Percentiles rank a stretch among this genome's conserved stretches.
These are phyloP conservation scores for Ianthella basta DNA, from an alignment of 37 sponge, comb jelly and placozoan genomes.

Conservation along the genomic window DNA sequence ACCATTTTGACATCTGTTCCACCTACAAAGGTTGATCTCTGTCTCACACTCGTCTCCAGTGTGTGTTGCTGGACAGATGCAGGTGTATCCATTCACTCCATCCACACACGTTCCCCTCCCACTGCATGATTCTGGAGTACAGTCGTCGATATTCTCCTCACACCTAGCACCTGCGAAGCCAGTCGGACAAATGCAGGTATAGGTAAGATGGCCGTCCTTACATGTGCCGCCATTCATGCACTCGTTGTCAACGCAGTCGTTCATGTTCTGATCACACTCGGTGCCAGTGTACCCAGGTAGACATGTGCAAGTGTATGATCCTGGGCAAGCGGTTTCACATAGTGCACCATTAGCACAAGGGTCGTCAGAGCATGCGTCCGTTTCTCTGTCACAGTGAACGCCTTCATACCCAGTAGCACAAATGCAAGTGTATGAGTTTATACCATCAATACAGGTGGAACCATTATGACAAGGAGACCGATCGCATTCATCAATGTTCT, in stretches of 20 bases:
- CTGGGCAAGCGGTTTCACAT: background rate
- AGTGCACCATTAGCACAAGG: constrained; percentile 39
- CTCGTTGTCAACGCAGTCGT: constrained; percentile 4
- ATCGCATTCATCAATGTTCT: constrained; percentile 35
- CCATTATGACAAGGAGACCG: constrained; percentile 34
- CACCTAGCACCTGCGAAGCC: constrained; percentile 36
- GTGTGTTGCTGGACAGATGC: constrained; percentile 34
- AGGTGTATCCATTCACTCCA: constrained; percentile 16
- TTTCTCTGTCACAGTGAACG: background rate
- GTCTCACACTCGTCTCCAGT: constrained; percentile 34
- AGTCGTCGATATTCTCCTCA: constrained; percentile 33
- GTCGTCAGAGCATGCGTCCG: constrained; percentile 16
- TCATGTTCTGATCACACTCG: constrained; percentile 6
- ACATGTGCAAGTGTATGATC: constrained; percentile 34
- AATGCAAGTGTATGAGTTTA: constrained; percentile 13
- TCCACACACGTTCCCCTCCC: constrained; percentile 40
- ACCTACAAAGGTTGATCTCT: constrained; percentile 40
- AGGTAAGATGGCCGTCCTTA: background rate
- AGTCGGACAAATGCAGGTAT: constrained; percentile 13
- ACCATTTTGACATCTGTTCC: constrained; percentile 49
- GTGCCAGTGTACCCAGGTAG: constrained; percentile 17
- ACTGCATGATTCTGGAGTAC: constrained; percentile 22
- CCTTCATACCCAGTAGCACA: constrained; percentile 1
- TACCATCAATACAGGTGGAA: constrained; percentile 31
- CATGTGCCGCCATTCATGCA: constrained; percentile 39